Percentiles rank a stretch among this genome's conserved stretches.
Evolutionary conservation across 2,113 vertebrate species (phyloP).

Genomic region (Sitta europaea): DNA sequence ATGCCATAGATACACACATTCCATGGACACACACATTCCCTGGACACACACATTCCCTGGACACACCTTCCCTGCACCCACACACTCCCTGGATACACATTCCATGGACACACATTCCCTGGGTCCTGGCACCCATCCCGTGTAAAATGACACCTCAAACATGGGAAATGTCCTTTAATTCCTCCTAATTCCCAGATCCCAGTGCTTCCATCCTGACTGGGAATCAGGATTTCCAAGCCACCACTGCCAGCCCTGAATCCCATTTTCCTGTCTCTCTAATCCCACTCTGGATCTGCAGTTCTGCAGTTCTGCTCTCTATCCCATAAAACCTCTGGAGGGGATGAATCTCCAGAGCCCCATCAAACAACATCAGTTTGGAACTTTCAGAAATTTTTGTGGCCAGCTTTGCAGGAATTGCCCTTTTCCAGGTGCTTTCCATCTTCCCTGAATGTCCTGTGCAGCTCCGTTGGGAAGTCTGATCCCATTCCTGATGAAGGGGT

Average conservation of each 20-base stretch:
- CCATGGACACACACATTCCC: too few species aligned
- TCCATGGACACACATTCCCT: background rate
- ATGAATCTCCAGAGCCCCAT: slow-evolving; percentile 6
- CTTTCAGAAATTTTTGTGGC: slow-evolving; percentile 33
- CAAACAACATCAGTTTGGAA: background rate
- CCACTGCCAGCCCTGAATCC: background rate
- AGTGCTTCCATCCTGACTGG: background rate
- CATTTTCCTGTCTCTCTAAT: background rate
- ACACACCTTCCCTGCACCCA: too few species aligned
- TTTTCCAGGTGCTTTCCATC: slow-evolving; percentile 15
- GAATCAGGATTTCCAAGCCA: background rate
- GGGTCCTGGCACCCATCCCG: background rate
- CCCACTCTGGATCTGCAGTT: background rate
- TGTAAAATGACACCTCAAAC: background rate
- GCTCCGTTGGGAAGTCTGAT: background rate
- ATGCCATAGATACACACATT: too few species aligned
- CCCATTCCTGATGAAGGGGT: background rate
- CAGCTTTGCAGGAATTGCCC: slow-evolving; percentile 20
- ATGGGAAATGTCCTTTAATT: background rate
- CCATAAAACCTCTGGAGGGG: background rate
- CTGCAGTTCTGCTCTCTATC: background rate
- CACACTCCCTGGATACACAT: too few species aligned
- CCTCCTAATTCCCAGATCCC: background rate
- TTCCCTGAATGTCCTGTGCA: background rate
- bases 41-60: too few species aligned